phyloP scores from a whole-genome alignment of 2,888 invertebrate species.

The Ochropleura leucogaster region DNA sequence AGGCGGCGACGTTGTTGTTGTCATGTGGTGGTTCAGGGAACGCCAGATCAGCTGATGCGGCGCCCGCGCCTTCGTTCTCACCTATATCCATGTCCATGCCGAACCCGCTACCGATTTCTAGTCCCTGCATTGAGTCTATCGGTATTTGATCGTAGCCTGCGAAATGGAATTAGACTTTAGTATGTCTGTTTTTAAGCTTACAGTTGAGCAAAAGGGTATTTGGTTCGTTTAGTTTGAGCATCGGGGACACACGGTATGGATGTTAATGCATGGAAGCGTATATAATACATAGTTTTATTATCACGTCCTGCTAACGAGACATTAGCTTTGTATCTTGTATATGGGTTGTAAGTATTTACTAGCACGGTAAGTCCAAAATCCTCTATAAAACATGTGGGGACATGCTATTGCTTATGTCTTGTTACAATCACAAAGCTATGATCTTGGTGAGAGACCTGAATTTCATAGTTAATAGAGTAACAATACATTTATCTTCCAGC shows the following conservation, averaged over 20 bases:
- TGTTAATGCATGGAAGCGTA: slow-evolving; percentile 55
- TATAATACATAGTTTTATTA: slow-evolving; percentile 15
- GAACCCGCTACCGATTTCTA: slow-evolving; percentile 97
- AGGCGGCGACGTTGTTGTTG: slow-evolving; percentile 97
- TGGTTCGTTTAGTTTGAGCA: slow-evolving; percentile 38
- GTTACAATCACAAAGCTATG: not conserved
- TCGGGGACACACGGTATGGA: slow-evolving; percentile 50
- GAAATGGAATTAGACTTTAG: slow-evolving; percentile 51
- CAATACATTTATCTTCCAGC: not conserved
- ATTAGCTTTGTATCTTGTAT: not conserved
- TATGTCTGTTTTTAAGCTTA: not conserved
- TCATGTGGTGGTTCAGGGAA: slow-evolving; percentile 96
- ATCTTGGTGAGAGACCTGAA: not conserved
- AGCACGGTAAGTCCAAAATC: not conserved
- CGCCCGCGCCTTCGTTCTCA: slow-evolving; percentile 94
- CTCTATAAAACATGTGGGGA: not conserved
- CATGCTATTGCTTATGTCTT: not conserved
- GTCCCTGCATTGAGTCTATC: slow-evolving; percentile 98
- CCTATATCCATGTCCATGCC: slow-evolving; percentile 98
- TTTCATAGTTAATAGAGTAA: not conserved
- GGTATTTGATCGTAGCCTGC: slow-evolving; percentile 99
- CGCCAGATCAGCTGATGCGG: slow-evolving; percentile 95
- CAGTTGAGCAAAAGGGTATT: not conserved
- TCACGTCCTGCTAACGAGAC: not conserved
- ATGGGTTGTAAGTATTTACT: not conserved